Base-by-base conservation (phyloP, 1,140 invertebrate genomes). In the Rhopalosiphum maidis region DNA sequence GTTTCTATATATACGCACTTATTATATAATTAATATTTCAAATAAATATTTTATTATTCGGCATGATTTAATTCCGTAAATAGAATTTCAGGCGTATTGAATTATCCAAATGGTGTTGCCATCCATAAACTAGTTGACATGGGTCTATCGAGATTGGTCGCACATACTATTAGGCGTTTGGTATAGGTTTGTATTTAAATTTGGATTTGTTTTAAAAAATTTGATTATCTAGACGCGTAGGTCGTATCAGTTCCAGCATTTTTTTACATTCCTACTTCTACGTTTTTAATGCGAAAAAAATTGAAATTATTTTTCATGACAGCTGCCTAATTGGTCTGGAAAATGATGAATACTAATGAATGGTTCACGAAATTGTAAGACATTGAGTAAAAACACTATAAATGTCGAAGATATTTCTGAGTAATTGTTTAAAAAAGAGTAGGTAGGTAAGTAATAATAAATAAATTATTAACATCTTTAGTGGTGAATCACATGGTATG, bases 401-500 rank as follows among this genome's bases (percentile, higher is more conserved):
- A 51, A n/a, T 22, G 35, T n/a, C n/a, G 8, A 48, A 30, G 1
- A 87, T 46, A 87, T 88, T 51, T 5, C 15, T 18, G 86, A 48
- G 86, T 21, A 51, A 48, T 35, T 35, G n/a, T 88, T 88, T 21
- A 8, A 51, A 35, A 83, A 88, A 88, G 35, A 51, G 11, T 46
- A 41, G 22, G 22, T 85, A 6, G 60, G 30, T 68, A 77, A n/a
- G 60, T 77, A 77, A 77, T 77, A 77, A n/a, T 77, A 77, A 77
- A 77, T 77, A 77, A n/a, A 77, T 85, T 85, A 41, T 77, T 77
- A 77, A 77, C 87, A 22, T 51, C 8, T 89, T 89, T 37, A 89
- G n/a, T 54, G 35, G 30, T n/a, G 87, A 54, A 89, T 87, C 15
- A n/a, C 87, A 35, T 35, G 35, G 1, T 18, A 77, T 77, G 86